Percentiles rank a stretch among this genome's conserved stretches.
These are phyloP conservation scores for Orius insidiosus DNA, from an alignment of 1,140 invertebrate genomes.

Conservation along the genomic window DNA sequence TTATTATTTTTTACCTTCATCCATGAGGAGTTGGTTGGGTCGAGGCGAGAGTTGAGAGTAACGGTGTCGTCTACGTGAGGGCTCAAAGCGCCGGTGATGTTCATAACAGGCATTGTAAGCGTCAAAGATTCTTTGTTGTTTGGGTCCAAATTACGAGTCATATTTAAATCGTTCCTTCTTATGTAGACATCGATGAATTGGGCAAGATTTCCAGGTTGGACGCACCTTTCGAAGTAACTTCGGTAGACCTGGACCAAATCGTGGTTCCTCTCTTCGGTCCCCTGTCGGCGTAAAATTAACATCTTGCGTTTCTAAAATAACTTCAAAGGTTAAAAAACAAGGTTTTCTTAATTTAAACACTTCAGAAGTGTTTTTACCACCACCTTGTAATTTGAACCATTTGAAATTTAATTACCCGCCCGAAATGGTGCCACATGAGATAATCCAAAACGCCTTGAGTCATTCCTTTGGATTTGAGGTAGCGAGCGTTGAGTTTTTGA, in stretches of 20 bases:
- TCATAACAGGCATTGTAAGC: constrained; percentile 73
- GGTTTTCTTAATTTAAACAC: too few species aligned
- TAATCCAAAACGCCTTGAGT: constrained; percentile 93
- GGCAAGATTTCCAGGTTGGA: constrained; percentile 87
- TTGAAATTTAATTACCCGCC: constrained; percentile 40
- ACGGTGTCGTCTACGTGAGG: constrained; percentile 96
- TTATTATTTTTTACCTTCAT: constrained; percentile 63
- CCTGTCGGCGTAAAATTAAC: constrained; percentile 28
- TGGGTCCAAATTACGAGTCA: constrained; percentile 60
- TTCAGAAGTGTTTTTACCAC: too few species aligned
- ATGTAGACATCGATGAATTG: constrained; percentile 92
- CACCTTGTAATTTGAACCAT: too few species aligned
- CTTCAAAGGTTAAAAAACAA: constrained; percentile 3
- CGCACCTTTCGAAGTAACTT: constrained; percentile 76
- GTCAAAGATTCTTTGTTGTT: constrained; percentile 23
- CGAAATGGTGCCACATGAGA: constrained; percentile 99
- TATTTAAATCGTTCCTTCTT: constrained; percentile 74
- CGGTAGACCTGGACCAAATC: constrained; percentile 87
- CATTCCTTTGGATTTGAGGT: constrained; percentile 77
- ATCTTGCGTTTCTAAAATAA: constrained; percentile 2
- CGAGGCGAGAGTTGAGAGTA: constrained; percentile 88
- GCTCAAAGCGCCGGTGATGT: constrained; percentile 83
- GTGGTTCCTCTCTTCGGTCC: constrained; percentile 81
- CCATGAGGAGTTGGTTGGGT: constrained; percentile 92
- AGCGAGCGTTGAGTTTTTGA: constrained; percentile 84